Percentiles rank a stretch among this genome's conserved stretches.
Conservation (phyloP, 2,888 invertebrate species). For the Caenorhabditis sp. region DNA sequence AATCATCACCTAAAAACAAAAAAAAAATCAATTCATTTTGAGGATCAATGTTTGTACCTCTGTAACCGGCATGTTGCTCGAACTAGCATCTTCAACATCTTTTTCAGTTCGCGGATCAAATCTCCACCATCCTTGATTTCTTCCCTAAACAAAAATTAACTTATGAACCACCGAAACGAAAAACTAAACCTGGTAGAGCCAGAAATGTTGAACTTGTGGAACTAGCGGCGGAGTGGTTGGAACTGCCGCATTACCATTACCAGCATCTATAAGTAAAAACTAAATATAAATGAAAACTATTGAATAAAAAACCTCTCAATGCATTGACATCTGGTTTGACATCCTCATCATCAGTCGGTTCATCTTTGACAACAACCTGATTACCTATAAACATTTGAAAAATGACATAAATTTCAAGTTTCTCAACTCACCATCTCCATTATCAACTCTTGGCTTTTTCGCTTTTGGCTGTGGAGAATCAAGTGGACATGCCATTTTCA, state of each 20-base stretch:
- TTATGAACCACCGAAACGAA: too few relatives aligned
- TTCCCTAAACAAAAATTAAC: slow-evolving; percentile 25
- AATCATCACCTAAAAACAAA: slow-evolving; percentile 15
- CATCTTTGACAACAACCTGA: slow-evolving; percentile 2
- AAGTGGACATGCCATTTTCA: slow-evolving; percentile 15
- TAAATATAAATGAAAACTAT: too few relatives aligned
- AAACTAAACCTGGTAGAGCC: slow-evolving; percentile 33
- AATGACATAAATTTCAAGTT: not conserved
- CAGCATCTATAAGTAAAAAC: too few relatives aligned
- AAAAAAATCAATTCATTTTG: not conserved
- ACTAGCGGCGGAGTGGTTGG: not conserved
- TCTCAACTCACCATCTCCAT: not conserved
- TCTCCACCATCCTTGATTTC: slow-evolving; percentile 56
- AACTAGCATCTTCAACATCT: slow-evolving; percentile 42
- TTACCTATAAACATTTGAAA: not conserved
- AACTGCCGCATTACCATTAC: not conserved
- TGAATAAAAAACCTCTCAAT: slow-evolving; percentile 6
- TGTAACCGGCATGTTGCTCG: slow-evolving; percentile 8
- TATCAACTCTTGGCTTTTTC: not conserved
- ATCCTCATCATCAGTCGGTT: slow-evolving; percentile 19
- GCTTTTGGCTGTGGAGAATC: slow-evolving; percentile 6
- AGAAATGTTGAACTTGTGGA: slow-evolving; percentile 19
- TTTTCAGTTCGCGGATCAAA: slow-evolving; percentile 55
- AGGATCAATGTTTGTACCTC: slow-evolving; percentile 18
- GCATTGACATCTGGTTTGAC: slow-evolving; percentile 33